phyloP scores from a whole-genome alignment of 2,113 vertebrate species.

The Coregonus clupeaformis region DNA sequence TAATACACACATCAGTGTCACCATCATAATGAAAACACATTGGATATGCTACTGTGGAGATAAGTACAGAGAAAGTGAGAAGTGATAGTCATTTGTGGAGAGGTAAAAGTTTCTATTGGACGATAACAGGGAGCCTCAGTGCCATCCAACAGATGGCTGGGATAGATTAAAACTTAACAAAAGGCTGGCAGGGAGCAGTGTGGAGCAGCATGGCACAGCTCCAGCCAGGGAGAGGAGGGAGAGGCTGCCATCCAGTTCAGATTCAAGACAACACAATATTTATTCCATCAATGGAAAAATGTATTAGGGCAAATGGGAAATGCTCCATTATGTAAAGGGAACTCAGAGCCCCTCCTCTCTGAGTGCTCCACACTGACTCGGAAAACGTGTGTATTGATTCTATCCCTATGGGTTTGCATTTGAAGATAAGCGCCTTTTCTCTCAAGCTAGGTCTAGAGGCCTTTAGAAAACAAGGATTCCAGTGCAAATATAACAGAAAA shows the following conservation, averaged over 20 bases:
- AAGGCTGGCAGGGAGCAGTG: slow-evolving; percentile 40
- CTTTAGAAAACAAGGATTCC: background rate
- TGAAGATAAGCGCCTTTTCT: slow-evolving; percentile 18
- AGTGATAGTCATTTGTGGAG: slow-evolving; percentile 21
- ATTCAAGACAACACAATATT: slow-evolving; percentile 42
- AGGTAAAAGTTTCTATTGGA: slow-evolving; percentile 39
- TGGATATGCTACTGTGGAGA: slow-evolving; percentile 29
- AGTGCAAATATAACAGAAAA: slow-evolving; percentile 12
- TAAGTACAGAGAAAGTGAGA: slow-evolving; percentile 18
- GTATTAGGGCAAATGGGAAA: slow-evolving; percentile 39
- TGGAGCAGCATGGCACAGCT: too few species aligned
- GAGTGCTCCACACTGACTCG: slow-evolving; percentile 13
- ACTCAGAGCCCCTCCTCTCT: slow-evolving; percentile 2
- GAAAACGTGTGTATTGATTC: slow-evolving; percentile 33
- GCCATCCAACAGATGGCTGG: slow-evolving; percentile 67
- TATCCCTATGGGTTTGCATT: background rate
- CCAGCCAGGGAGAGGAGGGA: slow-evolving; percentile 21
- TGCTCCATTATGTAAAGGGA: slow-evolving; percentile 27
- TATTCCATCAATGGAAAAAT: slow-evolving; percentile 41
- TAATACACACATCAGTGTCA: slow-evolving; percentile 38
- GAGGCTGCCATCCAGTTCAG: slow-evolving; percentile 34
- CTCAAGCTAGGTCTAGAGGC: background rate
- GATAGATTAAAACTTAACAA: slow-evolving; percentile 60
- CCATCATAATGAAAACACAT: slow-evolving; percentile 38
- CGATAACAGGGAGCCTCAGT: slow-evolving; percentile 28